phyloP scores from a whole-genome alignment of 2,113 vertebrate genomes.

The Scolopax mira region DNA sequence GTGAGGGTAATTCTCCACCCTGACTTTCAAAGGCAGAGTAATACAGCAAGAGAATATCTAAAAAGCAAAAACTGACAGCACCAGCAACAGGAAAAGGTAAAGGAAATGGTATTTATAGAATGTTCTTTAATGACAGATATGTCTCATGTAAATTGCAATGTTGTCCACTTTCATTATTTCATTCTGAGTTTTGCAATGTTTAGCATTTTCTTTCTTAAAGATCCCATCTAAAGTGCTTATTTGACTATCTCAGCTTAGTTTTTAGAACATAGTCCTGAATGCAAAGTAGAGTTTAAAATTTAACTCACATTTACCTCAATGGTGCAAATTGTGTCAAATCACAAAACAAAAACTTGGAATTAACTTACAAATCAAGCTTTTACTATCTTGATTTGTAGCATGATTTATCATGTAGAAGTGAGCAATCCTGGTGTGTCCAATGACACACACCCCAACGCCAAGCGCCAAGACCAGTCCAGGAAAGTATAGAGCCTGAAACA shows the following conservation, averaged over 20 bases:
- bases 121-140: not conserved
- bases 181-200: not conserved
- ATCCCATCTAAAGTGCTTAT: not conserved
- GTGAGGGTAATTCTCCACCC: not conserved
- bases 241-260: not conserved
- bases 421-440: not conserved
- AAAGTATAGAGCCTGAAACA: not conserved
- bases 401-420: rapidly evolving
- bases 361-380: not conserved
- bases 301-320: not conserved
- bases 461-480: not conserved
- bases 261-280: not conserved
- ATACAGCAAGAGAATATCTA: not conserved
- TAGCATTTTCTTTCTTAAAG: not conserved
- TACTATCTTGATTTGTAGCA: not conserved
- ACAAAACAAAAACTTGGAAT: not conserved
- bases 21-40: not conserved
- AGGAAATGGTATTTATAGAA: not conserved
- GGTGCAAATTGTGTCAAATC: not conserved
- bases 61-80: not conserved
- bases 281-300: not conserved
- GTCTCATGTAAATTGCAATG: not conserved
- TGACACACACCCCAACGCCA: rapidly evolving
- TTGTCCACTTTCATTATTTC: not conserved
- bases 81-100: not conserved